Evolutionary conservation across 1,140 invertebrate genomes (phyloP), one percentile per base, ranked within the genome.

Genomic region (Musca vetustissima): DNA sequence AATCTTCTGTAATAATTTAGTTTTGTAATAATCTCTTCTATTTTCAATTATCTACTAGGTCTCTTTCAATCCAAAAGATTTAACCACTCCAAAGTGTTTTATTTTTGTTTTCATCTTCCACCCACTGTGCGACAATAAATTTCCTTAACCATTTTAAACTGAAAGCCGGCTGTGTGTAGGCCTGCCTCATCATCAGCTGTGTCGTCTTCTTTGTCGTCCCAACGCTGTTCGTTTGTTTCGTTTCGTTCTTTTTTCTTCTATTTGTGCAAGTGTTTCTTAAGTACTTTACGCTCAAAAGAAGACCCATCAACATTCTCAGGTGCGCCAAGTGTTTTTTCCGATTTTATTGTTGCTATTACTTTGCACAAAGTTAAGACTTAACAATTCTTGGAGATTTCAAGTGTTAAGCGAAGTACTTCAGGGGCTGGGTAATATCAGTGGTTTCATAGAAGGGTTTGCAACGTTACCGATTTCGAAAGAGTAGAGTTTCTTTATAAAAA

Each of bases 241-340:
- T n/a, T 3, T 50, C 13, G 47, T 49, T 28, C 3, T 28, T 28
- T 28, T 28, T 28, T 28, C 28, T 28, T n/a, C 57, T 43, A 43
- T 52, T 48, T 47, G 36, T 57, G 67, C 61, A 68, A 57, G 67
- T 68, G 67, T 61, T 59, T 59, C 32, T 59, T 59, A 59, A 65
- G 36, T 47, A 65, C 64, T 50, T 48, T 50, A 48, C 64, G 64
- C 48, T 65, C 64, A 50, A 47, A 49, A 52, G 28, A 3, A 28
- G 36, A 61, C 57, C 68, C 64, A 69, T 69, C 68, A 69, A 69
- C 68, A 69, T 69, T 69, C 68, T 69, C 68, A 69, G 68, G 68
- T 69, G 68, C 68, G 68, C 68, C 68, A 65, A 69, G 67, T 68
- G 57, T 61, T 64, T 68, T 68, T 67, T 36, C 21, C 6, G 32